A percentile compares a stretch with the other conserved stretches of the same genome.
Evolutionary conservation across 2,797 vertebrate species (phyloP).

Genomic region (Halcyon smyrnensis): DNA sequence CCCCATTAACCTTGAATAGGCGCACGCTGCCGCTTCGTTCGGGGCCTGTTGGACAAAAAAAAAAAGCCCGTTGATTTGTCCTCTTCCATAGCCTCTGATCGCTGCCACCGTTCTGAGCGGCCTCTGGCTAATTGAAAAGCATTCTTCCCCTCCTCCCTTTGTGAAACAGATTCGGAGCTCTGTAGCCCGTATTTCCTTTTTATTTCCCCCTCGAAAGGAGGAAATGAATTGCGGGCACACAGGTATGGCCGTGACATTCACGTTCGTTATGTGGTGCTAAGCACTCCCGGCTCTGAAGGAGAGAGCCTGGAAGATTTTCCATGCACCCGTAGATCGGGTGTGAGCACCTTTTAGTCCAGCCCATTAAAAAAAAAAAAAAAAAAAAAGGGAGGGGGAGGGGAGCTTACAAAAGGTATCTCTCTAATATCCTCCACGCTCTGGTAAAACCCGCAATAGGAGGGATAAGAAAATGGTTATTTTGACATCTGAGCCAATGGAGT

Average conservation of each 20-base stretch:
- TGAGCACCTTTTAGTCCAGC: slow-evolving; percentile 27
- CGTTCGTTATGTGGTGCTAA: not conserved
- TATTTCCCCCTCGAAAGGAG: not conserved
- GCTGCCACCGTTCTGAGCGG: not conserved
- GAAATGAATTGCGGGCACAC: not conserved
- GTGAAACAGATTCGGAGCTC: not conserved
- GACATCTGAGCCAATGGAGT: not conserved
- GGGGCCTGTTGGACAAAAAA: slow-evolving; percentile 1
- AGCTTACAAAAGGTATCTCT: slow-evolving; percentile 21
- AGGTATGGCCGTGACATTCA: slow-evolving; percentile 50
- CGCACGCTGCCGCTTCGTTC: slow-evolving; percentile 42
- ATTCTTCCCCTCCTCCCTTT: not conserved
- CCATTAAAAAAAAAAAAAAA: not conserved
- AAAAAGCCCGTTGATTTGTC: not conserved
- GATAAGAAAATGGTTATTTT: not conserved
- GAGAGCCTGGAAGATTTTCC: not conserved
- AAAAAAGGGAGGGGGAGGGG: not conserved
- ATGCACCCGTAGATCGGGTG: slow-evolving; percentile 5
- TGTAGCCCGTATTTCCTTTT: not conserved
- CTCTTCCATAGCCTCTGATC: not conserved
- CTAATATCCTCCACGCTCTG: not conserved
- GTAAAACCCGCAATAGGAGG: not conserved
- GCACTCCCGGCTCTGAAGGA: not conserved
- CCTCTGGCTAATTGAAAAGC: not conserved
- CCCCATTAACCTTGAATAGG: slow-evolving; percentile 72